Percentiles rank a stretch among this genome's conserved stretches.
These are phyloP conservation scores for Amitus sp. DNA, from an alignment of 2,888 invertebrate species.

Conservation along the genomic window DNA sequence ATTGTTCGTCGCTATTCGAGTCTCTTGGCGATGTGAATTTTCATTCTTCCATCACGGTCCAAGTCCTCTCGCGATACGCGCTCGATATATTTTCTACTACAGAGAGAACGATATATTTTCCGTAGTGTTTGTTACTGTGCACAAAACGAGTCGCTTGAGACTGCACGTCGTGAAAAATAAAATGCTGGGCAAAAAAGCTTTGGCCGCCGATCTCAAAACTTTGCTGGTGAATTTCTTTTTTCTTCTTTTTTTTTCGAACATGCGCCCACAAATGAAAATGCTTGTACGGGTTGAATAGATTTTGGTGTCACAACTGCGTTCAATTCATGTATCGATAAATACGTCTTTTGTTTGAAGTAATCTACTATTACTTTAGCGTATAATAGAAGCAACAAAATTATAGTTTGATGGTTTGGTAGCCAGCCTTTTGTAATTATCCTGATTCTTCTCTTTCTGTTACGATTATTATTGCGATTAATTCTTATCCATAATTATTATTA, in stretches of 20 bases:
- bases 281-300: constrained; percentile 15
- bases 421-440: constrained; percentile 39
- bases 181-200: constrained; percentile 36
- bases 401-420: constrained; percentile 43
- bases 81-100: constrained; percentile 31
- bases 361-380: constrained; percentile 28
- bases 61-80: constrained; percentile 10
- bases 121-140: constrained; percentile 15
- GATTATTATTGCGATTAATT: constrained; percentile 21
- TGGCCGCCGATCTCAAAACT: constrained; percentile 36
- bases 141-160: constrained; percentile 3
- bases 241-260: background rate
- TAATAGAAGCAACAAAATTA: constrained; percentile 21
- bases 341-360: constrained; percentile 32
- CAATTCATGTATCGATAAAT: constrained; percentile 32
- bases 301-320: constrained; percentile 14
- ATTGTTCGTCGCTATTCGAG: background rate
- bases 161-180: constrained; percentile 11
- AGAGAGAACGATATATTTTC: constrained; percentile 29
- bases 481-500: constrained; percentile 20
- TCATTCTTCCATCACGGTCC: constrained; percentile 25
- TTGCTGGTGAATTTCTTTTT: constrained; percentile 18
- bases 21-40: background rate
- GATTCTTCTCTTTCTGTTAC: constrained; percentile 5
- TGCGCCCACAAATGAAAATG: constrained; percentile 9